These are phyloP conservation scores for Hyposoter dolosus DNA, from an alignment of 2,888 invertebrate species.

Conservation along the genomic window DNA sequence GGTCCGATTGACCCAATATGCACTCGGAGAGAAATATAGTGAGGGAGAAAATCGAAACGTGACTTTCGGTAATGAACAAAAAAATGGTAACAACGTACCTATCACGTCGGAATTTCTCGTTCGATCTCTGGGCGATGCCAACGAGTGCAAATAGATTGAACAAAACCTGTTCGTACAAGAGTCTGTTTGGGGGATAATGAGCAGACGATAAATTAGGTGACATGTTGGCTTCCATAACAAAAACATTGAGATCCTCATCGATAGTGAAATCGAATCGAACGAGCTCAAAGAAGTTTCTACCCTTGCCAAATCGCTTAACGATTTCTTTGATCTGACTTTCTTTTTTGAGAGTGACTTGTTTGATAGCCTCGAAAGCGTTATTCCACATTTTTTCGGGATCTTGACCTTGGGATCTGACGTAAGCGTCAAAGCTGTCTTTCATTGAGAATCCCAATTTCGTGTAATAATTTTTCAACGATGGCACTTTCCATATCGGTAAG, in stretches of 20 bases:
- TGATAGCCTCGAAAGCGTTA: constrained; percentile 92
- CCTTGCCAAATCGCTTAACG: constrained; percentile 83
- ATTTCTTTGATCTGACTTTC: constrained; percentile 89
- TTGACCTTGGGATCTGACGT: constrained; percentile 88
- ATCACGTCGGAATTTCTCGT: constrained; percentile 82
- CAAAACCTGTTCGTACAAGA: constrained; percentile 96
- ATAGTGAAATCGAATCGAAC: constrained; percentile 97
- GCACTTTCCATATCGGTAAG: constrained; percentile 96
- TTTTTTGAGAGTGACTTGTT: constrained; percentile 89
- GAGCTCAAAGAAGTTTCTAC: constrained; percentile 95
- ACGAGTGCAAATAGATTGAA: constrained; percentile 93
- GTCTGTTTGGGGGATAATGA: constrained; percentile 94
- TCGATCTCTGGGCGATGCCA: constrained; percentile 88
- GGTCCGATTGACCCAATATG: too few species aligned
- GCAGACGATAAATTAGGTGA: constrained; percentile 98
- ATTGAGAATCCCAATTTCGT: constrained; percentile 91
- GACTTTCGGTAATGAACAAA: not conserved
- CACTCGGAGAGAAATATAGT: too few species aligned
- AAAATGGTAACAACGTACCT: constrained; percentile 80
- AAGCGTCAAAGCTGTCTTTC: constrained; percentile 94
- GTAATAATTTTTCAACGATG: constrained; percentile 90
- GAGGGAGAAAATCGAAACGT: not conserved
- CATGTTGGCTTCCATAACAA: constrained; percentile 98
- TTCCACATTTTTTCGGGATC: constrained; percentile 92
- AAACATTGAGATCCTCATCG: constrained; percentile 94